A percentile compares a stretch with the other conserved stretches of the same genome.
Evolutionary conservation across 2,797 vertebrate genomes (phyloP).

Genomic region (Acridotheres tristis): DNA sequence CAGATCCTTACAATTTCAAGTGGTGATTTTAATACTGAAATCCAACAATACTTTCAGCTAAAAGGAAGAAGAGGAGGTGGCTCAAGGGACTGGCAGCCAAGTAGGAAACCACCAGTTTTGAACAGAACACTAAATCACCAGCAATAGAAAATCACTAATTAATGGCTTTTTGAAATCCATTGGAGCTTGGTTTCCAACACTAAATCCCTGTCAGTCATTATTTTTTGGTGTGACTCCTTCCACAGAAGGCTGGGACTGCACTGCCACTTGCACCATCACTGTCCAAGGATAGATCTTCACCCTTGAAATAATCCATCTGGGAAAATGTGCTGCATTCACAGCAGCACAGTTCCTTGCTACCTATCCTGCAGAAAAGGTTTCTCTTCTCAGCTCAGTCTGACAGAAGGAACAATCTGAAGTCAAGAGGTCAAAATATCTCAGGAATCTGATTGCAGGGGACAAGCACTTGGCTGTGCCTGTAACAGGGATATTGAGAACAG

Average conservation of each 20-base stretch:
- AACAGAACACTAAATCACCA: neutral
- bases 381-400: neutral
- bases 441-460: neutral
- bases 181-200: neutral
- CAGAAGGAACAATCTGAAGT: neutral
- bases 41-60: neutral
- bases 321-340: neutral
- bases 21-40: slow-evolving; percentile 1
- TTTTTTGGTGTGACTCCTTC: neutral
- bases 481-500: neutral
- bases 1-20: neutral
- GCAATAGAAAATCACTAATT: neutral
- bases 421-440: neutral
- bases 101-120: neutral
- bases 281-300: neutral
- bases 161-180: neutral
- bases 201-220: neutral
- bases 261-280: neutral
- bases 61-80: neutral
- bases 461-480: neutral
- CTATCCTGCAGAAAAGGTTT: neutral
- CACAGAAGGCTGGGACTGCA: neutral
- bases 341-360: neutral
- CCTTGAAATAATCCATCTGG: neutral
- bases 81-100: neutral